These are phyloP conservation scores for Epinephelus moara DNA, from an alignment of 2,113 vertebrate species.

Conservation along the genomic window DNA sequence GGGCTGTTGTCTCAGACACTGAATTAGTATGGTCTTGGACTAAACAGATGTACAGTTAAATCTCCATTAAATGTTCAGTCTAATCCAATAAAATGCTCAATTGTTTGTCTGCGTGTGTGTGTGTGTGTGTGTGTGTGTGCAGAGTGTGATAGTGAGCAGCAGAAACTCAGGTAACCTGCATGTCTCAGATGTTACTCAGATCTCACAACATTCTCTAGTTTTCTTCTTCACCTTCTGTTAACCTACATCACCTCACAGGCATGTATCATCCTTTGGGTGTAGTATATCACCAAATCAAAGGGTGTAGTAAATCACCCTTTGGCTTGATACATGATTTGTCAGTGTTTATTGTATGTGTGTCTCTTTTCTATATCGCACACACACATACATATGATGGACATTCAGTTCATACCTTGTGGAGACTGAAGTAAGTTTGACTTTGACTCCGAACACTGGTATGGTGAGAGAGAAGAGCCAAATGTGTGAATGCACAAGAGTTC, in stretches of 20 bases:
- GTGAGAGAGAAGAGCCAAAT: slow-evolving; percentile 48
- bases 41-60: neutral
- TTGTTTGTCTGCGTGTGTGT: neutral
- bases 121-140: neutral
- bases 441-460: neutral
- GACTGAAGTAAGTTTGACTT: slow-evolving; percentile 48
- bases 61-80: neutral
- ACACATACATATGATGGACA: neutral
- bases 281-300: too few species aligned
- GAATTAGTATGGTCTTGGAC: neutral
- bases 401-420: neutral
- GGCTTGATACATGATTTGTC: neutral
- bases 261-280: too few species aligned
- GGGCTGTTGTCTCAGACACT: neutral
- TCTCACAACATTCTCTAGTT: neutral
- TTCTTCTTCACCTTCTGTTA: neutral
- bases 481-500: slow-evolving; percentile 65
- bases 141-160: neutral
- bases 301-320: neutral
- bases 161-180: neutral
- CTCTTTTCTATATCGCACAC: neutral
- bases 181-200: neutral
- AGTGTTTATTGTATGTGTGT: neutral
- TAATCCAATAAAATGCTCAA: neutral
- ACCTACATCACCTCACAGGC: neutral